These are phyloP conservation scores for Procambarus clarkii DNA, from an alignment of 1,140 invertebrate species.

Conservation along the genomic window DNA sequence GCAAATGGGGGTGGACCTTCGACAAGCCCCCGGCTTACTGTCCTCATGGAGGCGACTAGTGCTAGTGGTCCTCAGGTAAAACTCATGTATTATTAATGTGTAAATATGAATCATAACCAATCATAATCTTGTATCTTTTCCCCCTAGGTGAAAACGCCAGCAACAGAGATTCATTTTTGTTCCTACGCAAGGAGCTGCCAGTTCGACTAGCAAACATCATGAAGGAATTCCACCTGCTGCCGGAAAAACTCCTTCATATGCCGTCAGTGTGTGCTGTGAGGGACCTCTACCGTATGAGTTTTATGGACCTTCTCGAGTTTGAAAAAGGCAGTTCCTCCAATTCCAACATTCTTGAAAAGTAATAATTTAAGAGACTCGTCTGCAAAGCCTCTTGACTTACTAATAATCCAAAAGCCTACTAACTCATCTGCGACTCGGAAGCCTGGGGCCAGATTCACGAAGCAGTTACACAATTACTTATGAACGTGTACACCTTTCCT, in stretches of 20 bases:
- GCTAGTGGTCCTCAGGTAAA: too few relatives aligned
- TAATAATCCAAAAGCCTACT: too few relatives aligned
- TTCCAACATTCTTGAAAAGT: constrained; percentile 82
- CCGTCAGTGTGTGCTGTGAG: constrained; percentile 92
- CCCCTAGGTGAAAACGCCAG: constrained; percentile 91
- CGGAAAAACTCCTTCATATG: constrained; percentile 91
- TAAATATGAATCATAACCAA: too few relatives aligned
- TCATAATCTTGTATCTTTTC: constrained; percentile 66
- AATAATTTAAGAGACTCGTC: constrained; percentile 71
- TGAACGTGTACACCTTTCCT: too few relatives aligned
- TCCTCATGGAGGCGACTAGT: too few relatives aligned
- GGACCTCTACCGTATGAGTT: constrained; percentile 93
- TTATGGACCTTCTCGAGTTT: constrained; percentile 94
- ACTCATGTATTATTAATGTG: too few relatives aligned
- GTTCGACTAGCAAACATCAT: constrained; percentile 98
- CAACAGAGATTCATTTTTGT: constrained; percentile 92
- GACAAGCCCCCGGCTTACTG: too few relatives aligned
- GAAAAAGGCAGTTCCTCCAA: constrained; percentile 84
- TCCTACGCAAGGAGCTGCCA: constrained; percentile 94
- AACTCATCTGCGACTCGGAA: too few relatives aligned
- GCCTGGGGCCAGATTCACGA: too few relatives aligned
- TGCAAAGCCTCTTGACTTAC: too few relatives aligned
- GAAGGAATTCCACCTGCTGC: constrained; percentile 97
- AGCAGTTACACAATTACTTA: too few relatives aligned
- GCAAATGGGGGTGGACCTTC: too few relatives aligned